Evolutionary conservation across 2,113 vertebrate genomes (phyloP), one percentile per base, ranked within the genome.

Genomic region (Tragulus kanchil): DNA sequence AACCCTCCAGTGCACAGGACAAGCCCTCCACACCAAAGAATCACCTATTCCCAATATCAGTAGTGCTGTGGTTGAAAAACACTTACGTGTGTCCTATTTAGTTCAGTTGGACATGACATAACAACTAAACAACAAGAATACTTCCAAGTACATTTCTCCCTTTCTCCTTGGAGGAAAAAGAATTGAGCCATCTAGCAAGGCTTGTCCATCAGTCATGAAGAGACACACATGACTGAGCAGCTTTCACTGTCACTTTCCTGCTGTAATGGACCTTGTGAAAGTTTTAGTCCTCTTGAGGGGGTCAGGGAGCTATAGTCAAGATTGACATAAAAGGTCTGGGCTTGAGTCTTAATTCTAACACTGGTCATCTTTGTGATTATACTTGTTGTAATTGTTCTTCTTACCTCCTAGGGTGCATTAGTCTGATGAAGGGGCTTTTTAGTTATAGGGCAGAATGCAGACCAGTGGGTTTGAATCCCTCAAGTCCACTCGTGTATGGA

Each of bases 161-260:
- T 54, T 95, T 64, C 36, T 93, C 64, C 31, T 59, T 19, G 82
- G 77, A 93, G 89, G 61, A 64, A 97, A 98, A 98, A 90, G 93
- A 97, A 98, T 98, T 97, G 94, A 96, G 90, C 97, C 97, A 96
- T 95, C 98, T 97, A 96, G 95, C 95, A 96, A 98, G 96, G 93
- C 64, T 36, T 36, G 36, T 36, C 36, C 36, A 36, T 36, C 36
- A 36, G 36, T 36, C 36, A 36, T 36, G 36, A 36, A 36, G 36
- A 36, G 36, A 36, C 36, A 36, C 36, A 36, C 36, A 36, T 36
- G 36, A 36, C 36, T 2, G 36, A 36, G 36, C 36, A 36, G 36
- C 36, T 36, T 36, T 36, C 36, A 36, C 36, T 36, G 36, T 36
- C 36, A 36, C 36, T 36, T 36, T 36, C 36, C 36, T 36, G 36